Percentiles rank a stretch among this genome's conserved stretches.
phyloP scores from a whole-genome alignment of 35 echinoderm and acorn worm genomes.

The Nesometra sesokonis region DNA sequence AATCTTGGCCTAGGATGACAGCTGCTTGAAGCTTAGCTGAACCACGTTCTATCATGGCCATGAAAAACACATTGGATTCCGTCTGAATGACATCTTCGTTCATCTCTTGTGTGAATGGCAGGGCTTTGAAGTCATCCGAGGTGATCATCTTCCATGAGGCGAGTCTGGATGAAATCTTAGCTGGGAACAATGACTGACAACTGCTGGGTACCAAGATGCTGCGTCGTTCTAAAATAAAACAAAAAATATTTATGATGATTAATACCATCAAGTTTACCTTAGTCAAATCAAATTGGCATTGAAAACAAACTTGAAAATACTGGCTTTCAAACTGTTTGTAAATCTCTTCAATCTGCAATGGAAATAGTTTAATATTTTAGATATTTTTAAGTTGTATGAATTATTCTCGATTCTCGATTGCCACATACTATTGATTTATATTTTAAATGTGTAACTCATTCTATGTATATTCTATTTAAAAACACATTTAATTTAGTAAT shows the following conservation, averaged over 20 bases:
- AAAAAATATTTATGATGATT: neutral
- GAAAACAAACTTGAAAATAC: too few species aligned
- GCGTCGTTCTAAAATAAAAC: slow-evolving; percentile 4
- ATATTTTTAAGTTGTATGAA: too few species aligned
- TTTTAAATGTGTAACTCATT: too few species aligned
- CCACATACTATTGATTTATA: too few species aligned
- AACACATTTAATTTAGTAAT: too few species aligned
- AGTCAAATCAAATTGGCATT: too few species aligned
- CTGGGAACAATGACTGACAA: slow-evolving; percentile 53
- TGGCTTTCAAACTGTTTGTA: too few species aligned
- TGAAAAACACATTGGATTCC: slow-evolving; percentile 33
- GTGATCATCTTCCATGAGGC: slow-evolving; percentile 53
- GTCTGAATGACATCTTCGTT: neutral
- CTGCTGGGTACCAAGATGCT: slow-evolving; percentile 50
- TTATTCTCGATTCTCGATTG: too few species aligned
- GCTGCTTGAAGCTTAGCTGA: slow-evolving; percentile 71
- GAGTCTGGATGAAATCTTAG: slow-evolving; percentile 73
- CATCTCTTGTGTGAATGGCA: neutral
- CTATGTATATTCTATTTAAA: too few species aligned
- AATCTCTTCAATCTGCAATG: too few species aligned
- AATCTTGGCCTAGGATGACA: slow-evolving; percentile 52
- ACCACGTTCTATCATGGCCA: slow-evolving; percentile 12
- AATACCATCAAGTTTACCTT: too few species aligned
- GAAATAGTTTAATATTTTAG: too few species aligned
- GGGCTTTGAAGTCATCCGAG: slow-evolving; percentile 33